Evolutionary conservation across 2,797 vertebrate species (phyloP).

Genomic region (Passerculus sandwichensis): DNA sequence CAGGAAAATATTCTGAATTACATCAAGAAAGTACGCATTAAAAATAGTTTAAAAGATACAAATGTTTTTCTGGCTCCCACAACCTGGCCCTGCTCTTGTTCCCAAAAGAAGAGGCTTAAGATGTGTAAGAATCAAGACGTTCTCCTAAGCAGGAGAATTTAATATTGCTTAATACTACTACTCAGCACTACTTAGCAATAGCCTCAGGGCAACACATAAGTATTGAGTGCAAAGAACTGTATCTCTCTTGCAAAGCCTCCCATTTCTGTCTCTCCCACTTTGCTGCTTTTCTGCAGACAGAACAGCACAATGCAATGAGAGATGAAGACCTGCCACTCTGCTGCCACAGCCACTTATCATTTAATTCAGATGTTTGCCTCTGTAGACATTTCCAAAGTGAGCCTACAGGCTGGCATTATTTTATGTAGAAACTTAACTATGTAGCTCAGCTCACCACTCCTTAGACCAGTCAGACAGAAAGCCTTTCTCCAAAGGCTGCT

Average conservation of each 20-base stretch:
- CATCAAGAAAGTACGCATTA: not conserved
- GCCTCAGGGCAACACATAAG: slow-evolving; percentile 66
- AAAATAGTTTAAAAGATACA: not conserved
- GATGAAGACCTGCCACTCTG: slow-evolving; percentile 57
- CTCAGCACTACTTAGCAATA: slow-evolving; percentile 69
- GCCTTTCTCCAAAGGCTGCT: slow-evolving; percentile 3
- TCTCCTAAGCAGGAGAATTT: slow-evolving; percentile 66
- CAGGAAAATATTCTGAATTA: slow-evolving; percentile 14
- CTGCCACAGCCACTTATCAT: slow-evolving; percentile 52
- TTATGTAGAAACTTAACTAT: not conserved
- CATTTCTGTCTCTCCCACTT: slow-evolving; percentile 62
- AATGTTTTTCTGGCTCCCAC: not conserved
- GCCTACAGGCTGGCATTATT: slow-evolving; percentile 23
- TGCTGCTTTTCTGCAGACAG: slow-evolving; percentile 39
- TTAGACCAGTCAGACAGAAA: slow-evolving; percentile 14
- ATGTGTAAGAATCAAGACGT: slow-evolving; percentile 58
- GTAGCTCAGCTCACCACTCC: not conserved
- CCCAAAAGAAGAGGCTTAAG: slow-evolving; percentile 33
- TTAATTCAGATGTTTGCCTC: slow-evolving; percentile 47
- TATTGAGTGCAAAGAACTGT: slow-evolving; percentile 42
- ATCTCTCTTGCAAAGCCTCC: slow-evolving; percentile 55
- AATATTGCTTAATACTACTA: slow-evolving; percentile 68
- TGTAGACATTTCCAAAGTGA: slow-evolving; percentile 36
- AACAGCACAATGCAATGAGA: slow-evolving; percentile 41
- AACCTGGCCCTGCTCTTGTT: slow-evolving; percentile 20